Evolutionary conservation across 2,113 vertebrate genomes (phyloP).

Genomic region (Gnathonemus longibarbis): DNA sequence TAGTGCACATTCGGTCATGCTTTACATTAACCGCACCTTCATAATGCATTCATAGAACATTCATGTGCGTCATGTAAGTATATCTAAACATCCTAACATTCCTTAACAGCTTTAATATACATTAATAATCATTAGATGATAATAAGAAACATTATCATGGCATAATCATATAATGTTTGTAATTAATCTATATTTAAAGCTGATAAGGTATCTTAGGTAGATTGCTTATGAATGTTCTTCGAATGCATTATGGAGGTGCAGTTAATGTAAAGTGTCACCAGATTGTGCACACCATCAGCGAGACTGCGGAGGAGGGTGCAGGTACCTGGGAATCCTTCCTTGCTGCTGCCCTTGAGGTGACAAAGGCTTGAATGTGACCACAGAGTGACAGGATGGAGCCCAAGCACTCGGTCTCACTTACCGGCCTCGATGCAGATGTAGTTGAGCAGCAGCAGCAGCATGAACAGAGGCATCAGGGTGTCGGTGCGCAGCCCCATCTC

Average conservation of each 20-base stretch:
- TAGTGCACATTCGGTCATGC: not conserved
- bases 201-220: not conserved
- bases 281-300: not conserved
- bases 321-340: not conserved
- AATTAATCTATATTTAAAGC: not conserved
- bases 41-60: not conserved
- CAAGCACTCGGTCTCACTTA: constrained; percentile 26
- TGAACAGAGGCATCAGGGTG: constrained; percentile 44
- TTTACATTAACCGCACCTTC: not conserved
- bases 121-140: not conserved
- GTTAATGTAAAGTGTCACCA: not conserved
- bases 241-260: not conserved
- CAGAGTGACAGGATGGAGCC: not conserved
- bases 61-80: not conserved
- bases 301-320: not conserved
- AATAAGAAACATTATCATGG: not conserved
- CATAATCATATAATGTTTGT: not conserved
- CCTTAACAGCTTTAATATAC: not conserved
- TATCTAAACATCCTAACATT: not conserved
- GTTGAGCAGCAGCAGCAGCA: constrained; percentile 42
- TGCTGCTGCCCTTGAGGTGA: not conserved
- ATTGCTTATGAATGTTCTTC: not conserved
- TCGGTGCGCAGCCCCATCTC: constrained; percentile 34
- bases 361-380: not conserved
- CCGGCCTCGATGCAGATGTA: constrained; percentile 50